These are phyloP conservation scores for Rousettus leschenaultii DNA, from an alignment of 2,113 vertebrate species.

Conservation along the genomic window DNA sequence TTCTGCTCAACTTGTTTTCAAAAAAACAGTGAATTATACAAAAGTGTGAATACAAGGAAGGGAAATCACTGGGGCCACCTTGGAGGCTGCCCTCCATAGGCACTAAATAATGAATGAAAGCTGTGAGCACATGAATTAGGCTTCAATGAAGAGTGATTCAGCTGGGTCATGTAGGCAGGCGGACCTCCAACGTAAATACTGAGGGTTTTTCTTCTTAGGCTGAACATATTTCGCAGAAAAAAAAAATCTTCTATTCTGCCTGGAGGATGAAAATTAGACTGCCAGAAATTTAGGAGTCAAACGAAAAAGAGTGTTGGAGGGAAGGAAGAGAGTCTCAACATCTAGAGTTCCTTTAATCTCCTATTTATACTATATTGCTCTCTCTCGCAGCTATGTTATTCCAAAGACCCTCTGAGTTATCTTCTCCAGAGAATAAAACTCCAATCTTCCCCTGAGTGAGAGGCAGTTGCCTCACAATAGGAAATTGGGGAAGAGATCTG, in stretches of 20 bases:
- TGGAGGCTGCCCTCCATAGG: neutral
- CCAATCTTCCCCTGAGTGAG: neutral
- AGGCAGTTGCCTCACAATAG: neutral
- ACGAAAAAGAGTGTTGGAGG: neutral
- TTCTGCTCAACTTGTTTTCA: neutral
- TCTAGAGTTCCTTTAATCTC: neutral
- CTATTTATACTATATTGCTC: neutral
- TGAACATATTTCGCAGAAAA: neutral
- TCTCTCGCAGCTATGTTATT: neutral
- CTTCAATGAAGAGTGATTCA: neutral
- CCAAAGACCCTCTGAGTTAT: neutral
- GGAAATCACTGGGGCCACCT: neutral
- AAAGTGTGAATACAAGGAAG: neutral
- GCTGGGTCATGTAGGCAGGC: neutral
- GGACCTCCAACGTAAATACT: neutral
- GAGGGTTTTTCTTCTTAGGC: neutral
- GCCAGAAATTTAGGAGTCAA: neutral
- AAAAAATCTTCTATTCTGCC: neutral
- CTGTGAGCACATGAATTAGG: neutral
- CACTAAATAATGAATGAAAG: neutral
- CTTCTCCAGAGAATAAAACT: neutral
- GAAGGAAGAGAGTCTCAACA: neutral
- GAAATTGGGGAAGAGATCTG: neutral
- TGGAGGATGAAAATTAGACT: neutral
- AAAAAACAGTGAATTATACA: neutral